Evolutionary conservation across 2,888 invertebrate genomes (phyloP), one percentile per base, ranked within the genome.

Genomic region (Zhuqinia jingwanae): DNA sequence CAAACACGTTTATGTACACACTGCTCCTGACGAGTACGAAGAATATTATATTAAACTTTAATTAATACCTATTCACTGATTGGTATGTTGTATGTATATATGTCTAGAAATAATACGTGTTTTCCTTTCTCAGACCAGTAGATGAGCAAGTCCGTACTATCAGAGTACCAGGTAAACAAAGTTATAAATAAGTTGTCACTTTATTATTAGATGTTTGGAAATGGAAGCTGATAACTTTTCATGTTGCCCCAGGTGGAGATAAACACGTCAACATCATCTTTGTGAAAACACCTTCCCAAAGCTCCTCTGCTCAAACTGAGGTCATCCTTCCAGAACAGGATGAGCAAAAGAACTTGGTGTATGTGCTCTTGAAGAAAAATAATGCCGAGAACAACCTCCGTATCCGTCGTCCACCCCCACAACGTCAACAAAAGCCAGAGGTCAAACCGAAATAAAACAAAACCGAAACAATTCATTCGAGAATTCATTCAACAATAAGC

Each of bases 241-340:
- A 3, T 17, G 3, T 53, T 53, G 11, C 6, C 11, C 2, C 47
- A 13, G 86, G 86, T 13, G 86, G 86, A 15, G 86, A 86, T 65
- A 86, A 86, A 22, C 86, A 86, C 36, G 86, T 86, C 0, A 86
- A 86, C 70, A 86, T 86, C 13, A 86, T 81, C 25, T 85, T 85
- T 27, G 85, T 80, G 60, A 80, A 85, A 73, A 79, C 85, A 5
- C 85, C 85, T n/a, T 56, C 53, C 17, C 75, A 75, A 53, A 76
- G 68, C 47, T 65, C 65, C 20, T 11, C n/a, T 20, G 3, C 58
- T 8, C 65, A 81, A 17, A 81, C 81, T 22, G 86, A 86, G 22
- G 81, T 81, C 20, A 68, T 86, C 17, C 81, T 86, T 17, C 86
- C 86, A 25, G 77, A 76, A 8, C 65, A 60, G 68, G 81, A 81